Evolutionary conservation across 2,888 invertebrate genomes (phyloP), one percentile per base, ranked within the genome.

Genomic region (Pharmacophagus antenor): DNA sequence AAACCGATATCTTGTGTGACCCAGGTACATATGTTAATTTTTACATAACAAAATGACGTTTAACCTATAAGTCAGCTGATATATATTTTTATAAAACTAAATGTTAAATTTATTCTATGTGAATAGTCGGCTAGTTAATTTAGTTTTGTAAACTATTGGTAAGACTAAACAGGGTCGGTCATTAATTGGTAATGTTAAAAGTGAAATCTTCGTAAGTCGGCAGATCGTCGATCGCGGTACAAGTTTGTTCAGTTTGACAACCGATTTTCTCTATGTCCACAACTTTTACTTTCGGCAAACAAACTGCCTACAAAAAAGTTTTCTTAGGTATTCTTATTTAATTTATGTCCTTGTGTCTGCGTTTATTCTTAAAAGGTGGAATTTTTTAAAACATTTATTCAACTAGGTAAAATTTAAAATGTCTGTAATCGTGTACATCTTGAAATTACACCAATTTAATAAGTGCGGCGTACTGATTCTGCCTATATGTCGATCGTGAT

Each of bases 151-250:
- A 59, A 55, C 23, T 56, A 25, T 53, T 42, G 57, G 25, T 62
- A 53, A 46, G 2, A 56, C 44, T 44, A n/a, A 42, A 54, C 48
- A 20, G 37, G 52, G 46, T 53, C 27, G 57, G 42, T 72, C 68
- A 74, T 72, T 79, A 68, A 74, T 75, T 77, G 73, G 71, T 78
- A 61, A 63, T 57, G 56, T 64, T 80, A 86, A 88, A 88, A 89
- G 88, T 88, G 88, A 89, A 88, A 88, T 87, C 84, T 83, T 78
- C 73, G 74, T 72, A 70, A 73, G 77, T 76, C 73, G 72, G 73
- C 72, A 77, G 79, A 68, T 80, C 85, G 85, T 86, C 82, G 84
- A 86, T 86, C 82, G 76, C 77, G 72, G 74, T 82, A 77, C 82
- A 79, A 82, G 84, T 85, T 85, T 82, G 77, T 85, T 82, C 76